phyloP scores from a whole-genome alignment of 2,888 invertebrate species.

The Tipula lateralis region DNA sequence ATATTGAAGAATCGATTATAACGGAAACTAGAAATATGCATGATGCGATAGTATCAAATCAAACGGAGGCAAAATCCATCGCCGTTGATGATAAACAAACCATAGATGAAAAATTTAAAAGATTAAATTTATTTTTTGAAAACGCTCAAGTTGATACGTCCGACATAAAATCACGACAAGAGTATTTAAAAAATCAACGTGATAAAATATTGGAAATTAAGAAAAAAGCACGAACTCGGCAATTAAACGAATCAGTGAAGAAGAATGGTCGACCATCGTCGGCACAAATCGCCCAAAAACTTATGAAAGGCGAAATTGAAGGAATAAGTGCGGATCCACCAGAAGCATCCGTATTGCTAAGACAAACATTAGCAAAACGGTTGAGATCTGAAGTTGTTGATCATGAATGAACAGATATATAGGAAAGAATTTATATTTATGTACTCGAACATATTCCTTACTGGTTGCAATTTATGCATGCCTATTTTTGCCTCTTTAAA shows the following conservation, averaged over 20 bases:
- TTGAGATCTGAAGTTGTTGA: constrained; percentile 82
- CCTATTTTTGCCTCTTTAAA: no score
- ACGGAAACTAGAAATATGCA: constrained; percentile 39
- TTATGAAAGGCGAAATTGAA: constrained; percentile 52
- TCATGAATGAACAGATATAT: no score
- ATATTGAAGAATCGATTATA: constrained; percentile 43
- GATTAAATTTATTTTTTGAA: constrained; percentile 49
- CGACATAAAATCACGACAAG: constrained; percentile 73
- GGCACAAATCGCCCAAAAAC: constrained; percentile 66
- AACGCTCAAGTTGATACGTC: constrained; percentile 45
- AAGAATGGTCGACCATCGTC: constrained; percentile 62
- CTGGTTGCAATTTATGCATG: no score
- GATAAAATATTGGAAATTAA: constrained; percentile 88
- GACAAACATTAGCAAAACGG: constrained; percentile 77
- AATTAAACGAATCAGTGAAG: constrained; percentile 61
- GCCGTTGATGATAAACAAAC: constrained; percentile 37
- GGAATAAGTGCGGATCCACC: constrained; percentile 38
- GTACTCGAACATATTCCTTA: no score
- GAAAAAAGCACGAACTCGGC: constrained; percentile 77
- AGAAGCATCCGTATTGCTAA: constrained; percentile 66
- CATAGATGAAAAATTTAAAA: constrained; percentile 42
- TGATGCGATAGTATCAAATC: constrained; percentile 36
- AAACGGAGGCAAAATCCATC: constrained; percentile 38
- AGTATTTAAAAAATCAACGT: constrained; percentile 81
- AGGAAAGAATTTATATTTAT: no score